These are phyloP conservation scores for Steinernema khuongi DNA, from an alignment of 1,140 invertebrate species.

Conservation along the genomic window DNA sequence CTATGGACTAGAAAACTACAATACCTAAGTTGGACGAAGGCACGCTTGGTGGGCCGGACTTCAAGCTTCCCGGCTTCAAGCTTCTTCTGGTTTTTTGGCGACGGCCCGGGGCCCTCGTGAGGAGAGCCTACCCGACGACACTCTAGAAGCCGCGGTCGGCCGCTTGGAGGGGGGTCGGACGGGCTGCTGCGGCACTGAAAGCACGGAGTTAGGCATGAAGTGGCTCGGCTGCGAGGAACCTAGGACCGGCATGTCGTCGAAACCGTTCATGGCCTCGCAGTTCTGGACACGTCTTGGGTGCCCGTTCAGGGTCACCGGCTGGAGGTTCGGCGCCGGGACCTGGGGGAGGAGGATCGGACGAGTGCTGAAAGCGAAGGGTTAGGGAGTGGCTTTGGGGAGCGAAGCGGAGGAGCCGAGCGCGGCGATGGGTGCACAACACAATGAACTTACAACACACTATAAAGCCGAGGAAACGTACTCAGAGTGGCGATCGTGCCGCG, in stretches of 20 bases:
- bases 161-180: neutral
- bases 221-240: too few relatives aligned
- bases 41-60: too few relatives aligned
- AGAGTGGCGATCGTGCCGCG: neutral
- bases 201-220: too few relatives aligned
- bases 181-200: neutral
- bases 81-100: too few relatives aligned
- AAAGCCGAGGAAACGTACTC: slow-evolving; percentile 9
- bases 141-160: too few relatives aligned
- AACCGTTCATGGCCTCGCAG: too few relatives aligned
- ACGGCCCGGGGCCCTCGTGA: too few relatives aligned
- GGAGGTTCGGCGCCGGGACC: neutral
- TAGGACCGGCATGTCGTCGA: slow-evolving; percentile 5
- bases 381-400: neutral
- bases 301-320: too few relatives aligned
- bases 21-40: neutral
- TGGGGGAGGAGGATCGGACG: neutral
- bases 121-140: too few relatives aligned
- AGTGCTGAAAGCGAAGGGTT: neutral
- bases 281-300: too few relatives aligned
- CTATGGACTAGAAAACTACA: neutral
- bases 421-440: neutral
- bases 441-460: neutral
- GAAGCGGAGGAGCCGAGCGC: neutral
- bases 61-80: too few relatives aligned